Conservation (phyloP, 2,797 vertebrate genomes). For the Sebastes flavidus region DNA sequence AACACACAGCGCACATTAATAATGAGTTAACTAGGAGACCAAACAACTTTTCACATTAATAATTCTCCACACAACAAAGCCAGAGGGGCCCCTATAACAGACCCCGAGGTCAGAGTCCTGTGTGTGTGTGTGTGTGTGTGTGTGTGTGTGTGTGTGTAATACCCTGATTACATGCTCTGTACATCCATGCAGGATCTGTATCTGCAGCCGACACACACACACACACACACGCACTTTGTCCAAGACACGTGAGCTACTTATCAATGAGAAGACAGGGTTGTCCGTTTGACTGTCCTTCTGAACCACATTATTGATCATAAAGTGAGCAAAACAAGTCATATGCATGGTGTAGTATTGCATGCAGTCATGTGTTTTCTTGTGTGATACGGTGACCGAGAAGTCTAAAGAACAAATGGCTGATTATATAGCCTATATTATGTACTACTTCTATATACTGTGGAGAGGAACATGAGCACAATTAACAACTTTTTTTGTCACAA, state of each 20-base stretch:
- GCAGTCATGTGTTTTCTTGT: constrained; percentile 19
- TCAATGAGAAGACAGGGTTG: constrained; percentile 6
- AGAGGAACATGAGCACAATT: neutral
- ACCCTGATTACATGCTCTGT: neutral
- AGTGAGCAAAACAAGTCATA: constrained; percentile 30
- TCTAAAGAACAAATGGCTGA: neutral
- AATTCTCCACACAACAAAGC: constrained; percentile 61
- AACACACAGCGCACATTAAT: constrained; percentile 36
- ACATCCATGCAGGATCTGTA: neutral
- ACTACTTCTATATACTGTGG: neutral
- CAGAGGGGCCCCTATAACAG: constrained; percentile 22
- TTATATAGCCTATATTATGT: neutral
- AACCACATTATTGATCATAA: constrained; percentile 17
- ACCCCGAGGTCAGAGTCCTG: constrained; percentile 55
- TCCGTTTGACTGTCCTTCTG: constrained; percentile 1
- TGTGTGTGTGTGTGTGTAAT: neutral
- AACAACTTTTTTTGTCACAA: neutral
- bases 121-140: constrained; percentile 6
- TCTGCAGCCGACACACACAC: neutral
- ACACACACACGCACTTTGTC: constrained; percentile 11
- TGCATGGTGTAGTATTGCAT: constrained; percentile 29
- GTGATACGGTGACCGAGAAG: neutral
- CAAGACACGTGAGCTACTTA: constrained; percentile 35
- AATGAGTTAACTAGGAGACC: constrained; percentile 38
- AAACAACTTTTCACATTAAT: constrained; percentile 46